Conservation (phyloP, 2,888 invertebrate species). For the Sthenelais limicola region DNA sequence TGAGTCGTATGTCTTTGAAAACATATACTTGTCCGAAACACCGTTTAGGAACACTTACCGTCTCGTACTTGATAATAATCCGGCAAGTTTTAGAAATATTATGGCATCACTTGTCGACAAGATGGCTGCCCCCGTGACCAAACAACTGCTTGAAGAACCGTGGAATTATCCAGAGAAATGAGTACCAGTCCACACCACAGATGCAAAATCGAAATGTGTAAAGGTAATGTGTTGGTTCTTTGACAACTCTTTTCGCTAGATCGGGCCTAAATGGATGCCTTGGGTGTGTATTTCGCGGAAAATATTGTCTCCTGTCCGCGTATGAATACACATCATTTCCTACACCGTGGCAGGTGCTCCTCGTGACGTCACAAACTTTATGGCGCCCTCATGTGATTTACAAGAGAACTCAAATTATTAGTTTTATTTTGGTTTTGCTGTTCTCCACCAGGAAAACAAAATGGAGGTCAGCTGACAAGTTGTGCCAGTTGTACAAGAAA, state of each 20-base stretch:
- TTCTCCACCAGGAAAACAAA: too few species aligned
- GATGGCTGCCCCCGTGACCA: conserved; percentile 41
- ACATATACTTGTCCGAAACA: background rate
- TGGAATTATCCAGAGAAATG: conserved; percentile 13
- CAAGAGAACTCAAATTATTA: too few species aligned
- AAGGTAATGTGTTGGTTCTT: too few species aligned
- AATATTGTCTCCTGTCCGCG: background rate
- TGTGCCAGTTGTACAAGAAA: too few species aligned
- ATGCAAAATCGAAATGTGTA: too few species aligned
- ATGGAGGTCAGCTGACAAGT: too few species aligned
- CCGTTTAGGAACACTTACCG: conserved; percentile 3
- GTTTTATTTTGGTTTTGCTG: too few species aligned
- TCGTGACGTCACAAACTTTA: conserved; percentile 17
- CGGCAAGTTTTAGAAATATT: conserved; percentile 40
- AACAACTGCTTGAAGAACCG: conserved; percentile 12
- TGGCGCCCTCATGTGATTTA: conserved; percentile 8
- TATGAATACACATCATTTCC: background rate
- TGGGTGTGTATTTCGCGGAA: too few species aligned
- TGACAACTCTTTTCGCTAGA: background rate
- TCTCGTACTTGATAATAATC: conserved; percentile 25
- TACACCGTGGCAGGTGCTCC: conserved; percentile 33
- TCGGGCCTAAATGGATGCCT: too few species aligned
- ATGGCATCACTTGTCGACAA: conserved; percentile 38
- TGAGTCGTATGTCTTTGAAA: background rate
- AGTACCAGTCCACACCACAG: background rate